These are phyloP conservation scores for Aphidius colemani DNA, from an alignment of 2,888 invertebrate genomes.

Conservation along the genomic window DNA sequence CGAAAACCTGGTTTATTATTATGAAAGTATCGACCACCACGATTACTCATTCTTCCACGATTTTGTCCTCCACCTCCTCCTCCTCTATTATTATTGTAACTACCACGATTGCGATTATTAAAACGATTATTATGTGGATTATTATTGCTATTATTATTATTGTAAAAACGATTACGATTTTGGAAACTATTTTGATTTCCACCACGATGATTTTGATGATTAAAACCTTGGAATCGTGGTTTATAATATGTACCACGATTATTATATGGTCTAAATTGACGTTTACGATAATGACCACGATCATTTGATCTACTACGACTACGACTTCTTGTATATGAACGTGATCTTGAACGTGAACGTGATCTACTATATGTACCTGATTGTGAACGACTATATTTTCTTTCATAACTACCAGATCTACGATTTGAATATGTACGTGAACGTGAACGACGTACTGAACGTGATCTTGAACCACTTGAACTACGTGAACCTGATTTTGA, in stretches of 20 bases:
- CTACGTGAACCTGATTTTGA: constrained; percentile 67
- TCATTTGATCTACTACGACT: constrained; percentile 62
- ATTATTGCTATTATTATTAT: constrained; percentile 51
- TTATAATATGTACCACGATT: constrained; percentile 81
- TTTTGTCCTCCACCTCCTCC: constrained; percentile 46
- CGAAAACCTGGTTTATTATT: constrained; percentile 63
- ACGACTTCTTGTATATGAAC: constrained; percentile 64
- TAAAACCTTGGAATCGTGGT: constrained; percentile 74
- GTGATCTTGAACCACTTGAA: constrained; percentile 70
- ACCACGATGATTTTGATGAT: constrained; percentile 64
- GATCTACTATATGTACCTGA: constrained; percentile 56
- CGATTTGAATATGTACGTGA: constrained; percentile 59
- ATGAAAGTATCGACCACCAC: constrained; percentile 53
- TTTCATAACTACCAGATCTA: constrained; percentile 56
- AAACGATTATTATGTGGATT: constrained; percentile 48
- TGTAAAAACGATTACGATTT: constrained; percentile 53
- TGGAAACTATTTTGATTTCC: constrained; percentile 59
- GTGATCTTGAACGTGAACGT: constrained; percentile 62
- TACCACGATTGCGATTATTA: constrained; percentile 46
- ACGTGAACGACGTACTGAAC: constrained; percentile 65
- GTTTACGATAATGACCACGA: constrained; percentile 55
- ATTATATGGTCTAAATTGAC: constrained; percentile 61
- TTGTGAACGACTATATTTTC: constrained; percentile 56
- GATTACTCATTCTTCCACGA: constrained; percentile 35
- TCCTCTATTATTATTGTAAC: constrained; percentile 51